Evolutionary conservation across 2,888 invertebrate species (phyloP), one percentile per base, ranked within the genome.

Genomic region (Leptarthrus brevirostris): DNA sequence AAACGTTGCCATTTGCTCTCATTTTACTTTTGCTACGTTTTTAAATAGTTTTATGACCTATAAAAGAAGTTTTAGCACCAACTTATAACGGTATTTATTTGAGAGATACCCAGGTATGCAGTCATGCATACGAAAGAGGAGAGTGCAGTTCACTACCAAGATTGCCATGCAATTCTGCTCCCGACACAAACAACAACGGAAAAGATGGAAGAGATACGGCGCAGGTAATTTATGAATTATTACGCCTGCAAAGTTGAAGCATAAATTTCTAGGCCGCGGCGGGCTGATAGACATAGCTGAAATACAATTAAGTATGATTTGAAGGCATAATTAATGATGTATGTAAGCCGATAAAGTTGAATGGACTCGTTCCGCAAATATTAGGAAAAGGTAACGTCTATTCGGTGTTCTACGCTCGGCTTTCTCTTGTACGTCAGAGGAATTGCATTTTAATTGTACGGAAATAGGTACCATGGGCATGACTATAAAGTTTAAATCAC

Each of bases 21-120:
- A 24, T 24, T 47, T 66, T 66, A 66, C 66, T 66, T 66, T 66
- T 66, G 66, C 49, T 66, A 49, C 66, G 47, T 49, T 66, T 49
- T 30, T 47, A 24, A 49, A 66, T 66, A 49, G 66, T 49, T 66
- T 49, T 49, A 49, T 66, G 66, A 66, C 66, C 66, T 49, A 66
- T 49, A 66, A 49, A 47, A 66, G 66, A 47, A 66, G 49, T 47
- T 66, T 66, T 66, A 66, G 26, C 66, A 66, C 24, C 30, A 47
- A 20, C 16, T 49, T 24, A 16, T 66, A 66, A 66, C 66, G 66
- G 66, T 47, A 49, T 18, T 20, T 66, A 66, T 66, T n/a, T 66
- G 47, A 24, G 18, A 4, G 3, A 20, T 30, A 36, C 18, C 16
- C 36, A 36, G 40, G 61, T 30, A 66, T 66, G 66, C 66, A 66